Evolutionary conservation across 2,888 invertebrate species (phyloP).

Genomic region (Mesoligia furuncula): DNA sequence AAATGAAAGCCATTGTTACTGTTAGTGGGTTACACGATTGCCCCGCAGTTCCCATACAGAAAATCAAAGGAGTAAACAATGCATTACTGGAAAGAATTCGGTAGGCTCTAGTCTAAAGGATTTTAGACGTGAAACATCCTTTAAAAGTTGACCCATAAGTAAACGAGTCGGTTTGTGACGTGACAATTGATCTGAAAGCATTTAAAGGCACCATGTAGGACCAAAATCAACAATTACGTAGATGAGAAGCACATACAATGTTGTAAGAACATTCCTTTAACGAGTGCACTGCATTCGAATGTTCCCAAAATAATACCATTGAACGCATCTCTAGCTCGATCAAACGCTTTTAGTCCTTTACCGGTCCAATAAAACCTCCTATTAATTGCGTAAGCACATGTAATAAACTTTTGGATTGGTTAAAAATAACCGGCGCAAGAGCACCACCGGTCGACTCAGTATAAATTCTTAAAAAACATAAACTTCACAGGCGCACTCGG

Average conservation of each 20-base stretch:
- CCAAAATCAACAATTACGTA: constrained; percentile 59
- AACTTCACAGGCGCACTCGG: constrained; percentile 76
- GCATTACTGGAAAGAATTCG: neutral
- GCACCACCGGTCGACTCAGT: constrained; percentile 80
- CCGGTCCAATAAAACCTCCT: constrained; percentile 89
- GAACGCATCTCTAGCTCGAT: constrained; percentile 76
- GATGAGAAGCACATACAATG: constrained; percentile 59
- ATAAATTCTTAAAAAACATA: constrained; percentile 90
- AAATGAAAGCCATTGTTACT: neutral
- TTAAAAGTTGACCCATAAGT: neutral
- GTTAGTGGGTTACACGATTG: neutral
- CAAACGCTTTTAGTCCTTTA: constrained; percentile 87
- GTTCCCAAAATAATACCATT: constrained; percentile 75
- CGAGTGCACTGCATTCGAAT: constrained; percentile 45
- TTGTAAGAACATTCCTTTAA: constrained; percentile 55
- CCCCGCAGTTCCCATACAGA: neutral
- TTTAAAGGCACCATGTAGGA: constrained; percentile 18
- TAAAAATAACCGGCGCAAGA: constrained; percentile 86
- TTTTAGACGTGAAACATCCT: neutral
- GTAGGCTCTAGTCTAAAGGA: neutral
- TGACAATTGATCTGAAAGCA: constrained; percentile 34
- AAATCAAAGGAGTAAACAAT: constrained; percentile 3
- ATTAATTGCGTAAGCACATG: constrained; percentile 89
- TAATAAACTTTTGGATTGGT: constrained; percentile 89
- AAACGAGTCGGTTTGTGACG: constrained; percentile 17